Evolutionary conservation across 2,797 vertebrate genomes (phyloP), one percentile per base, ranked within the genome.

Genomic region (Pyrrhura leucotis): DNA sequence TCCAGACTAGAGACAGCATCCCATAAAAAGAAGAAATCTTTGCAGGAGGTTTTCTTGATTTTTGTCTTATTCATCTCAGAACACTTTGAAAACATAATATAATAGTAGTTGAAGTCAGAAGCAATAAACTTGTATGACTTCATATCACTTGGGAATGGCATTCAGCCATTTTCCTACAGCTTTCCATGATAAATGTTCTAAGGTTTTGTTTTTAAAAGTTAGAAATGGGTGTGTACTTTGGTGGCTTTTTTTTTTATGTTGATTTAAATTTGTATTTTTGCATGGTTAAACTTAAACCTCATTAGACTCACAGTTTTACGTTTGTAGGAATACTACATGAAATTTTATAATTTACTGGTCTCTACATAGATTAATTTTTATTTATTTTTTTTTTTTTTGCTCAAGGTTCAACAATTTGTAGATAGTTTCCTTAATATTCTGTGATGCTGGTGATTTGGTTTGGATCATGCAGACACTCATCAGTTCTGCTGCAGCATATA

Each of bases 101-200:
- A 93, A 90, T 90, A 94, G 87, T 73, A 79, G 74, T 37, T 96
- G 80, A 91, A 90, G 73, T 96, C 88, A 96, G 80, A 83, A 68
- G 77, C 73, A 96, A 91, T 92, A 95, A 96, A 93, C 14, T 82
- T 84, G 37, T 35, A 90, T 93, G 89, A 93, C 48, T 83, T 96
- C 77, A 95, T 93, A 73, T 86, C 85, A 84, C 56, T 72, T 67
- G 83, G 85, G 82, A 93, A 92, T 81, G 61, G 26, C 61, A 71
- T 88, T 95, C 54, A 85, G 39, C 61, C 37, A 61, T 88, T 95
- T 95, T 94, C n/a, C 19, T 91, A 79, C 45, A 89, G 71, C n/a
- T 47, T 82, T 80, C 51, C 23, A 83, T 66, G 74, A 67, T 50
- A 68, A 90, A 82, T 6, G 3, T 66, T 62, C 53, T 62, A 58